Conservation (phyloP, 2,797 vertebrate species). For the Austrolebias charrua region DNA sequence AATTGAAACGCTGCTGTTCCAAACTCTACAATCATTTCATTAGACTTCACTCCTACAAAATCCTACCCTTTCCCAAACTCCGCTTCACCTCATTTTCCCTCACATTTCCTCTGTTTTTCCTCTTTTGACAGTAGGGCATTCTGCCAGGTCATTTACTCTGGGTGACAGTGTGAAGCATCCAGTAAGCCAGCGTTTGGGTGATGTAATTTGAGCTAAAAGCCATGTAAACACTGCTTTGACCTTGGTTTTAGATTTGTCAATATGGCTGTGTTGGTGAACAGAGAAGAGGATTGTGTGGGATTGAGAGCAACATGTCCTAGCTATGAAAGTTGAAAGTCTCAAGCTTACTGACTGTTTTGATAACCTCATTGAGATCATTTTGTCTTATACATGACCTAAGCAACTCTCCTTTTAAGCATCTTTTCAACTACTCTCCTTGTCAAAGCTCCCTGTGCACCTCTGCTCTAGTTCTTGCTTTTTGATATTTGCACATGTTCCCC, state of each 20-base stretch:
- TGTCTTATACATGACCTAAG: slow-evolving; percentile 58
- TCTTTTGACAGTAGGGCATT: slow-evolving; percentile 43
- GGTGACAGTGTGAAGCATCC: slow-evolving; percentile 59
- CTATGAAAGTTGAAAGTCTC: slow-evolving; percentile 67
- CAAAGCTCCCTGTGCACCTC: slow-evolving; percentile 55
- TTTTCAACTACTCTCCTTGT: slow-evolving; percentile 35
- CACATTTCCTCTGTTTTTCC: slow-evolving; percentile 29
- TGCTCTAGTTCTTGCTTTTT: slow-evolving; percentile 61
- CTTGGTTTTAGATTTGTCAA: slow-evolving; percentile 78
- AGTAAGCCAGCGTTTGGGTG: slow-evolving; percentile 63
- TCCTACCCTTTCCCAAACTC: not conserved
- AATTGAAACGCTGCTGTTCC: slow-evolving; percentile 27
- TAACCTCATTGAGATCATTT: slow-evolving; percentile 58
- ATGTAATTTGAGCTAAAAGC: slow-evolving; percentile 80
- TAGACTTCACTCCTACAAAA: slow-evolving; percentile 6
- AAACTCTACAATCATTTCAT: slow-evolving; percentile 24
- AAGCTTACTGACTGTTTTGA: slow-evolving; percentile 56
- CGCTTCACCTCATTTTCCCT: slow-evolving; percentile 6
- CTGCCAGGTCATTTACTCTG: slow-evolving; percentile 68
- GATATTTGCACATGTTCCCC: slow-evolving; percentile 41
- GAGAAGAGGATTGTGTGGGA: slow-evolving; percentile 69
- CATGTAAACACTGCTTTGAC: slow-evolving; percentile 79
- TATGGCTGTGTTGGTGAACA: slow-evolving; percentile 66
- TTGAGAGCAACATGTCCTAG: slow-evolving; percentile 53
- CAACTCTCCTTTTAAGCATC: slow-evolving; percentile 43